phyloP scores from a whole-genome alignment of 2,113 vertebrate genomes.

The Benitochromis conjunctus region DNA sequence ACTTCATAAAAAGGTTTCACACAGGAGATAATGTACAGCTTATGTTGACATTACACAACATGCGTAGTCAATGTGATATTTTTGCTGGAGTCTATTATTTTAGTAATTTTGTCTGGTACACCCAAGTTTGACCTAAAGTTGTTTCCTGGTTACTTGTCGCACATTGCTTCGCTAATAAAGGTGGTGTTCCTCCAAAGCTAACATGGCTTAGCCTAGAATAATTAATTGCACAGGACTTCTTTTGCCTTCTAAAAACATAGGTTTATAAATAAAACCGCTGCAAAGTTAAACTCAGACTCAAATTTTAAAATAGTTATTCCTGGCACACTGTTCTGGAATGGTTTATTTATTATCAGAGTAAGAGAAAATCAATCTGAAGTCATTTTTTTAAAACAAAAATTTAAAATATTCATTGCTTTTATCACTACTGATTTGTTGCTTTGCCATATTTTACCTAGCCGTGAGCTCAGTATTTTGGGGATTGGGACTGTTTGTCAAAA shows the following conservation, averaged over 20 bases:
- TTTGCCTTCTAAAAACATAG: background rate
- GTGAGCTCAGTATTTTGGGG: background rate
- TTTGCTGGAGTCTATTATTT: background rate
- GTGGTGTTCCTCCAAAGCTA: background rate
- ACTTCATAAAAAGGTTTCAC: background rate
- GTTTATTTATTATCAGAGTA: background rate
- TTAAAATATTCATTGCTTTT: background rate
- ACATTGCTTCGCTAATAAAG: background rate
- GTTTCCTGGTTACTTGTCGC: background rate
- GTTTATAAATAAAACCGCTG: background rate
- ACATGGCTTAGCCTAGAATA: background rate
- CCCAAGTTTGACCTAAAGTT: background rate
- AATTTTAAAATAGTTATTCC: background rate
- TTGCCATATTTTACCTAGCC: background rate
- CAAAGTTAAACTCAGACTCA: background rate
- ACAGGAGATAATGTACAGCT: slow-evolving; percentile 1
- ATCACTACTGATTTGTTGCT: background rate
- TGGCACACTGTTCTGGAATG: background rate
- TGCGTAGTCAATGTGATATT: background rate
- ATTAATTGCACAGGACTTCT: background rate
- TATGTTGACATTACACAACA: background rate
- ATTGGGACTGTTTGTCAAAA: background rate
- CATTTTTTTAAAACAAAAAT: background rate
- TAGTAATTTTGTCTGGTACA: background rate
- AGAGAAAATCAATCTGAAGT: background rate